Evolutionary conservation across 2,888 invertebrate genomes (phyloP), one percentile per base, ranked within the genome.

Genomic region (Imbricaverruca yamaguchii): DNA sequence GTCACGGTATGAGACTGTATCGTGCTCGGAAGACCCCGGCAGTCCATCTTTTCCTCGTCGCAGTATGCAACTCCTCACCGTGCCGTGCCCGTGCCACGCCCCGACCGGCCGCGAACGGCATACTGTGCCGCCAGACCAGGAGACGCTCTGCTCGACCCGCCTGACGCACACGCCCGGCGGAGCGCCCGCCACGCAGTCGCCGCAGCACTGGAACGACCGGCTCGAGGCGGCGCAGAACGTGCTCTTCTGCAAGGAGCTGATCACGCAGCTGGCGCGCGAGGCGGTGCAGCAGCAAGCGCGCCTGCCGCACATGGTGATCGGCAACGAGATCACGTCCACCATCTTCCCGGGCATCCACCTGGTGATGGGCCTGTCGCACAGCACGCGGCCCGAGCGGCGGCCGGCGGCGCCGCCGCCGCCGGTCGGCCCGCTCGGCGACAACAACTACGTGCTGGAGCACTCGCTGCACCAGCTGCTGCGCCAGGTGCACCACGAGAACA

Each of bases 201-300:
- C 94, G 84, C 90, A 93, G 84, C 93, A 95, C 86, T 98, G 98
- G 98, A 96, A 97, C 85, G 94, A 95, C 86, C 96, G 96, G 85
- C 89, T 98, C n/a, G 97, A 98, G 87, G 95, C 95, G 0, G 97
- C 97, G 0, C 98, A 98, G 87, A 98, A 98, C 87, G 97, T 98
- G 56, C 89, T 98, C 39, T 98, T 97, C 88, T 98, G 98, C 87
- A 97, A 97, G 88, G 98, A 98, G 87, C 88, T 98, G 61, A 98
- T 98, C 86, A 94, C 95, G 84, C 94, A 97, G 85, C 88, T 98
- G 81, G 97, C 97, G 0, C 92, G 96, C 81, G 98, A 98, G 87
- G 97, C 98, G 0, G 96, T 97, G 10, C 96, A 96, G 86, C 88
- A 96, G 8, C 94, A 96, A 85, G 94, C 96, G 0, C 93, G 94